Percentiles rank a stretch among this genome's conserved stretches.
Evolutionary conservation across 2,113 vertebrate genomes (phyloP).

Genomic region (Alethe castanea): DNA sequence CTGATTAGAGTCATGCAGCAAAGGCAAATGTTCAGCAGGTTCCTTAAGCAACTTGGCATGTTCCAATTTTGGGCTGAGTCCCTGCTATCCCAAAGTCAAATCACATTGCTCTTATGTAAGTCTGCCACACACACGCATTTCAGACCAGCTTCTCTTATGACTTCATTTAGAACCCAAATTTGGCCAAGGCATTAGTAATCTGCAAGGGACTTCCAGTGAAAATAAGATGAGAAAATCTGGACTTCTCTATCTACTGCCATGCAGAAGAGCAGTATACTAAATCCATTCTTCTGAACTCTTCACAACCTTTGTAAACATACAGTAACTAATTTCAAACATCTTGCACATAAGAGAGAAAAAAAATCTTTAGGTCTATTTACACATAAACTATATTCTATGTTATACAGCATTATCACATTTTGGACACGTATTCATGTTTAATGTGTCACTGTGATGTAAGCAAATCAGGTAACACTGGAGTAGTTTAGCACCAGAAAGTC

Average conservation of each 20-base stretch:
- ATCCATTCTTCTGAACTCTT: neutral
- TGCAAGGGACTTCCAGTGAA: neutral
- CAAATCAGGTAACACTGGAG: neutral
- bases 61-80: neutral
- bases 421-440: neutral
- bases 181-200: neutral
- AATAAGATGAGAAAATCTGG: neutral
- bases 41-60: neutral
- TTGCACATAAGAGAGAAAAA: neutral
- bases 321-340: neutral
- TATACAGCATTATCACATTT: neutral
- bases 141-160: neutral
- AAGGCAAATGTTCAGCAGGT: neutral
- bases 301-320: neutral
- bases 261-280: neutral
- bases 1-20: neutral
- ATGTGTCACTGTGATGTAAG: neutral
- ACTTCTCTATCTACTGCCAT: neutral
- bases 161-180: neutral
- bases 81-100: neutral
- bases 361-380: neutral
- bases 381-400: neutral
- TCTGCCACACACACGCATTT: neutral
- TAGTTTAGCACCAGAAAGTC: conserved; percentile 9
- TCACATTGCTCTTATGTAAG: neutral